These are phyloP conservation scores for Aphelenchoides besseyi DNA, from an alignment of 1,140 invertebrate genomes.

Conservation along the genomic window DNA sequence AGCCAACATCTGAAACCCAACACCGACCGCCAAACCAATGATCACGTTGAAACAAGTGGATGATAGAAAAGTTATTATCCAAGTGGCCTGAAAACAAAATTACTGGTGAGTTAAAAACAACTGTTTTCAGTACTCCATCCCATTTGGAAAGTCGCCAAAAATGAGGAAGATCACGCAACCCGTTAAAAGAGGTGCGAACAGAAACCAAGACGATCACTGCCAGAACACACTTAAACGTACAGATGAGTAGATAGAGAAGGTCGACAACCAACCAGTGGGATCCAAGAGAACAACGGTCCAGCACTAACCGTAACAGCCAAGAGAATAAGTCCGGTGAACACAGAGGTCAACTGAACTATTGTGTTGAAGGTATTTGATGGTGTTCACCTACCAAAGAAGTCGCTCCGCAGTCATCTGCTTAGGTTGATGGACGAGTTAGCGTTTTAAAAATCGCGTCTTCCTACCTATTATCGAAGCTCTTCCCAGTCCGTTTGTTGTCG, in stretches of 20 bases:
- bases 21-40: conserved; percentile 3
- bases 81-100: background rate
- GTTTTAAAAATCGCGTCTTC: too few relatives aligned
- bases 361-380: too few relatives aligned
- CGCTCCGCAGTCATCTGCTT: conserved; percentile 16
- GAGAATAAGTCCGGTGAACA: background rate
- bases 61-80: conserved; percentile 8
- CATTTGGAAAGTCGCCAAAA: conserved; percentile 14
- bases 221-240: conserved; percentile 2
- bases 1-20: background rate
- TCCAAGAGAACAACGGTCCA: conserved; percentile 13
- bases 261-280: conserved; percentile 14
- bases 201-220: conserved; percentile 17
- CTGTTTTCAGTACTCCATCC: conserved; percentile 13
- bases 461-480: conserved; percentile 12
- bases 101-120: background rate
- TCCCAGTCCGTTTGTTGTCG: conserved; percentile 15
- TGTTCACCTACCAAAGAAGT: background rate
- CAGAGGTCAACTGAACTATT: background rate
- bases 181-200: background rate
- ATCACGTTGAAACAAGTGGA: conserved; percentile 5
- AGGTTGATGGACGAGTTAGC: too few relatives aligned
- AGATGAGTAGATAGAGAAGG: background rate
- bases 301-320: background rate
- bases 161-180: conserved; percentile 12